Evolutionary conservation across 2,797 vertebrate species (phyloP), one percentile per base, ranked within the genome.

Genomic region (Echiichthys vipera): DNA sequence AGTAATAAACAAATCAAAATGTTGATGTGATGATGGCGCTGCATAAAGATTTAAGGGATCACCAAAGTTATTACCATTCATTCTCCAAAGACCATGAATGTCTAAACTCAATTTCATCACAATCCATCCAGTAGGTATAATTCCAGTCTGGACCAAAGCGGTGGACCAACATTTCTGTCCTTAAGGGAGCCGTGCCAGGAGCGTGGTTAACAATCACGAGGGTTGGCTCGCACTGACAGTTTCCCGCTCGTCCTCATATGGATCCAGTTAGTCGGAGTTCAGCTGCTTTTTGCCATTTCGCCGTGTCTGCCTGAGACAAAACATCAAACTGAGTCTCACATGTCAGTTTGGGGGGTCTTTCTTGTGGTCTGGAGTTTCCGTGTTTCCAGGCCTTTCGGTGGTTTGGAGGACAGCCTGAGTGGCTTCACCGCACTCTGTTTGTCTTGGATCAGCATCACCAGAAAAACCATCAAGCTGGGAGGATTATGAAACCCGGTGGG

Each of bases 361-460:
- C 70, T 82, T 80, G 92, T 91, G 93, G 92, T 78, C 37, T 61
- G 55, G 57, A 62, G 40, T 34, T 20, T 43, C 65, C 5, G 47
- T 62, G 45, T 68, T 76, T 81, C 70, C 74, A 81, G 53, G 72
- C 46, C 78, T 87, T 76, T 71, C 22, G 32, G 87, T 76, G 88
- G 91, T 92, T 91, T 90, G 73, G 61, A 77, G 77, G 50, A 66
- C 63, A 85, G 88, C 81, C 88, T 63, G 85, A 84, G 80, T 72
- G 85, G 84, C 89, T 88, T 91, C 83, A 89, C 90, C 84, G 22
- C 84, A 81, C 47, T 69, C 13, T 88, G 89, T 89, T 93, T 88
- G 73, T 87, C 68, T 92, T 91, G 89, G 86, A 83, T 67, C 42
- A 17, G 50, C 54, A 62, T 66, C 72, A 59, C 36, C 68, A 71